Conservation (phyloP, 2,888 invertebrate genomes). For the Orthosia incerta region DNA sequence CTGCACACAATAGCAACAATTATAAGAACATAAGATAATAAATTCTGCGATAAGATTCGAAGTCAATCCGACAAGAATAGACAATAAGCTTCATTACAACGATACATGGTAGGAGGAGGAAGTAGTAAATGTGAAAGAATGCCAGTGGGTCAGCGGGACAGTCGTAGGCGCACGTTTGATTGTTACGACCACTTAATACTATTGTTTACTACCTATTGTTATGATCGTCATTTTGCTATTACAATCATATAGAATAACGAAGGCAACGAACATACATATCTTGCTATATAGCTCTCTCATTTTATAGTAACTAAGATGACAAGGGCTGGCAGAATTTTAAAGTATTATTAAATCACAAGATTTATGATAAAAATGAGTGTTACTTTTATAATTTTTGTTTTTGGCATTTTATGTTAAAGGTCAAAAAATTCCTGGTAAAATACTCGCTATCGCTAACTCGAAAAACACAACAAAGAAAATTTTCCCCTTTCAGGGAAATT, state of each 20-base stretch:
- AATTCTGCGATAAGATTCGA: neutral
- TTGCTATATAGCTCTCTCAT: neutral
- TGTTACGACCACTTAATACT: neutral
- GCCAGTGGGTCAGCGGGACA: neutral
- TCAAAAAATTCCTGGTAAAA: neutral
- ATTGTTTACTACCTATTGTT: conserved; percentile 1
- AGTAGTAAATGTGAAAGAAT: neutral
- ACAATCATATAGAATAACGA: neutral
- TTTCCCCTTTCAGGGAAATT: neutral
- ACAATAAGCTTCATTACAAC: neutral
- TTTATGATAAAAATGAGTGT: neutral
- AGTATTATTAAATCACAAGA: neutral
- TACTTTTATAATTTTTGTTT: neutral
- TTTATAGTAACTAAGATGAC: neutral
- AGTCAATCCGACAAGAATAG: neutral
- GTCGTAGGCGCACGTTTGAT: neutral
- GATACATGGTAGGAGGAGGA: neutral
- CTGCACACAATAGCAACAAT: neutral
- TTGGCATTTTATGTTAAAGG: neutral
- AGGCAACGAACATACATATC: neutral
- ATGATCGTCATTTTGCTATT: conserved; percentile 10
- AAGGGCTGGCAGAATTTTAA: neutral
- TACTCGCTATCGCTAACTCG: neutral
- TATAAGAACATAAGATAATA: neutral
- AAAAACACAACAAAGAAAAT: conserved; percentile 3